A percentile compares a stretch with the other conserved stretches of the same genome.
phyloP scores from a whole-genome alignment of 2,888 invertebrate genomes.

The Phortica magna region DNA sequence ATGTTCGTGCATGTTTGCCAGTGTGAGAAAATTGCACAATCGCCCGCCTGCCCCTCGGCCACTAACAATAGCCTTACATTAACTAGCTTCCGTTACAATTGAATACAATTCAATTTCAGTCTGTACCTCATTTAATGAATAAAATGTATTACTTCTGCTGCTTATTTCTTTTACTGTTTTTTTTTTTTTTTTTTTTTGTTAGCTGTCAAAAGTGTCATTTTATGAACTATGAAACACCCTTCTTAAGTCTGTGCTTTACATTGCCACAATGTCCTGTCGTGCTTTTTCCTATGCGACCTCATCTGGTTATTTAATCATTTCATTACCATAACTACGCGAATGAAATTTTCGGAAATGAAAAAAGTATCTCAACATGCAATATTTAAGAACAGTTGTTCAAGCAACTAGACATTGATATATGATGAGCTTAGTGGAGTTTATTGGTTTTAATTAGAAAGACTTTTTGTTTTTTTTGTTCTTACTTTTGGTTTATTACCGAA shows the following conservation, averaged over 20 bases:
- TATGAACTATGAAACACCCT: conserved; percentile 6
- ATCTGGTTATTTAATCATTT: conserved; percentile 71
- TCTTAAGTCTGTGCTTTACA: not conserved
- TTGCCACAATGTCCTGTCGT: not conserved
- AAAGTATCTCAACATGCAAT: not conserved
- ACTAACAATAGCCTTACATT: conserved; percentile 71
- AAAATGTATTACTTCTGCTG: conserved; percentile 52
- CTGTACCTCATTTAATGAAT: conserved; percentile 63
- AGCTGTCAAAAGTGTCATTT: conserved; percentile 1
- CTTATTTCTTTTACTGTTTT: not conserved
- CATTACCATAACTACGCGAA: conserved; percentile 66
- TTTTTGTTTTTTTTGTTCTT: not conserved
- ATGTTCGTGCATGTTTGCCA: conserved; percentile 26
- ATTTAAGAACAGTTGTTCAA: not conserved
- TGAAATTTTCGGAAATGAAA: not conserved
- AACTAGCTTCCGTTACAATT: conserved; percentile 70
- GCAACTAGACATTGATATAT: conserved; percentile 8
- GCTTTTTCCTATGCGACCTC: conserved; percentile 44
- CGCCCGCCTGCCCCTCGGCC: conserved; percentile 63
- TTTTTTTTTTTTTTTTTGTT: not conserved
- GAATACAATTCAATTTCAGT: conserved; percentile 45
- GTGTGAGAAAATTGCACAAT: conserved; percentile 67
- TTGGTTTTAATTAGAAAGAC: not conserved
- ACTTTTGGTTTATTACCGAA: not conserved
- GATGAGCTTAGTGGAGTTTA: not conserved